Conservation (phyloP, 2,888 invertebrate species). For the Drosophila subsilvestris region DNA sequence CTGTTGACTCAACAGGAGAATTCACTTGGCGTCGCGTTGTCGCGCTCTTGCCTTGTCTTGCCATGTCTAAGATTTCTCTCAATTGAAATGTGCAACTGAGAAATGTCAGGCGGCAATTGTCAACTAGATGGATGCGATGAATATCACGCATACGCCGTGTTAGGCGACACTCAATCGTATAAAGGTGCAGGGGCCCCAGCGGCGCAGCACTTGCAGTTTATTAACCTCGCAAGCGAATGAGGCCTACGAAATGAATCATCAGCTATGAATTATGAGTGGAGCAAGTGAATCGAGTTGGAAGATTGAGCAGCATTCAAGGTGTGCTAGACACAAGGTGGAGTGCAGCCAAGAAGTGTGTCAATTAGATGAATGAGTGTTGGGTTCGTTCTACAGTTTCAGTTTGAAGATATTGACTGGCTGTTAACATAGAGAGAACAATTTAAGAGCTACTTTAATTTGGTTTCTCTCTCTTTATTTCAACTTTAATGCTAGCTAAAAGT, state of each 20-base stretch:
- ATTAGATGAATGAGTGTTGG: not conserved
- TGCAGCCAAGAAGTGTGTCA: not conserved
- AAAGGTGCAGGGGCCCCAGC: slow-evolving; percentile 8
- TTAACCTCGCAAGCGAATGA: slow-evolving; percentile 38
- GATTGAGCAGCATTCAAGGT: slow-evolving; percentile 37
- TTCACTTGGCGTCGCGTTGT: slow-evolving; percentile 56
- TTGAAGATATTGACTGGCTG: too few species aligned
- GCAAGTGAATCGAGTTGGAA: slow-evolving; percentile 26
- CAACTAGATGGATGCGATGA: slow-evolving; percentile 73
- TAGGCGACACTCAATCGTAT: slow-evolving; percentile 27
- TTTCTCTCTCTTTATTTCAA: too few species aligned
- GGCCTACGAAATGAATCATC: too few species aligned
- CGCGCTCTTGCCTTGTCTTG: slow-evolving; percentile 34
- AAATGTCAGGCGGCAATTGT: slow-evolving; percentile 81
- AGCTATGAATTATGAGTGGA: slow-evolving; percentile 7
- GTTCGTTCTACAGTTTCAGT: not conserved
- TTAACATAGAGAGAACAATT: too few species aligned
- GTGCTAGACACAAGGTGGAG: slow-evolving; percentile 9
- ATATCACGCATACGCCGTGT: slow-evolving; percentile 67
- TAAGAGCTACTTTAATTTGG: not conserved
- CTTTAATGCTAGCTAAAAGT: not conserved
- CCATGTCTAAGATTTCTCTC: slow-evolving; percentile 61
- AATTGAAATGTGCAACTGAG: slow-evolving; percentile 83
- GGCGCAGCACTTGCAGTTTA: slow-evolving; percentile 44
- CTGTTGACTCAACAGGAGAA: slow-evolving; percentile 39